Base-by-base conservation (phyloP, 1,140 invertebrate species). In the Idris sp. region DNA sequence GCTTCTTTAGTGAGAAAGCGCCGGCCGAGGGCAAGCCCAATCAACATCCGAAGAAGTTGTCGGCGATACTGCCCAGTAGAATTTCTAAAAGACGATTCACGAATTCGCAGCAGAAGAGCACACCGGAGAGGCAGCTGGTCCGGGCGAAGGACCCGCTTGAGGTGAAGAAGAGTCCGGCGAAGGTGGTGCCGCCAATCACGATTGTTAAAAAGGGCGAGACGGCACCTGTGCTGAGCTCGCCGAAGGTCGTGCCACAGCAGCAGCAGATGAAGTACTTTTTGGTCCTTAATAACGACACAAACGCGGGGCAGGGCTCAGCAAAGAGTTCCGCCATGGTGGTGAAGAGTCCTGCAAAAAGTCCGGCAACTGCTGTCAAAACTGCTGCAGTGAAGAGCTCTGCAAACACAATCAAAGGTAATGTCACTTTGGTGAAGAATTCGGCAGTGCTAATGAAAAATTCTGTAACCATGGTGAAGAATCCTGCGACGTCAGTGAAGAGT, bases 1-100 rank as follows among this genome's bases (percentile, higher is more conserved):
- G 73, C 7, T 65, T 76, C 13, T 71, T 69, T 9, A 40, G 59
- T 0, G 58, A 76, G 4, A 71, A 68, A 15, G 64, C 48, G 0
- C 2, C 40, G 2, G 54, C 53, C 1, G 68, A 75, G 5, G 1
- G 14, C 0, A 72, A 51, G 11, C 13, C 25, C 0, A 76, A 71
- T 31, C 19, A 76, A 11, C 73, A 65, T 0, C 43, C 64, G 2
- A 76, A 76, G 8, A 76, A 71, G 10, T 11, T 71, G 0, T 71
- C 65, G 0, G 74, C 56, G 0, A 76, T 76, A n/a, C 11, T 76
- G 7, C 74, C 74, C 0, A 68, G 61, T 15, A 22, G 67, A 4
- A 68, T 72, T 1, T 71, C 65, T n/a, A 76, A 72, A 13, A 11
- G 67, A 9, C 26, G 49, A 0, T 56, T 53, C 0, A 19, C 36